Conservation (phyloP, 2,797 vertebrate species). For the Carduelis carduelis region DNA sequence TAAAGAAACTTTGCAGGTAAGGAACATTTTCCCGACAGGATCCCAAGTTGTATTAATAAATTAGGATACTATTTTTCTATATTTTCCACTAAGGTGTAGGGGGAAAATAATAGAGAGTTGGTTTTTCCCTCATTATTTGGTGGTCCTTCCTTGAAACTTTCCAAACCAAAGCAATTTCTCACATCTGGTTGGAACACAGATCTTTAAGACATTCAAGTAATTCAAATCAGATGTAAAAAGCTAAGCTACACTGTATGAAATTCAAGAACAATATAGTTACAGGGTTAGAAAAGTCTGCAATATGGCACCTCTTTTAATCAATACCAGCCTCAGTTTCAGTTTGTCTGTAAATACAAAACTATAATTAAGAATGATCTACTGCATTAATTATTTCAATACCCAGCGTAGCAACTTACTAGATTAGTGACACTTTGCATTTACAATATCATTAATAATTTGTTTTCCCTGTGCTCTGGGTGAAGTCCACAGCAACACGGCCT, state of each 20-base stretch:
- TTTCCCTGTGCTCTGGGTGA: background rate
- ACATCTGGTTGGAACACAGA: constrained; percentile 47
- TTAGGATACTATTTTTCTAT: background rate
- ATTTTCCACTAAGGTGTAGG: background rate
- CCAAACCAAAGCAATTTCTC: constrained; percentile 56
- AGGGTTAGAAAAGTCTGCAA: constrained; percentile 47
- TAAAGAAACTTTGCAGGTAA: background rate
- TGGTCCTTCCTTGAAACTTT: constrained; percentile 48
- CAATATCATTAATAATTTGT: background rate
- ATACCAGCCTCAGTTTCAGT: constrained; percentile 35
- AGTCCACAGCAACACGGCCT: background rate
- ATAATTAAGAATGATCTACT: constrained; percentile 40
- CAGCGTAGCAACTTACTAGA: background rate
- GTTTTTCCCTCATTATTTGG: constrained; percentile 31
- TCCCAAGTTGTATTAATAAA: background rate
- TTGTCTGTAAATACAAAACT: constrained; percentile 25
- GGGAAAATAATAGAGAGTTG: background rate
- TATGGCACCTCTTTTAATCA: constrained; percentile 59
- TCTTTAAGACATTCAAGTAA: constrained; percentile 60
- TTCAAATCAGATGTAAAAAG: constrained; percentile 65
- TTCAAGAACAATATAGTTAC: constrained; percentile 57
- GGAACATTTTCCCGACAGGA: background rate
- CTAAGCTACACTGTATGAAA: constrained; percentile 49
- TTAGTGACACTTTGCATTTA: constrained; percentile 11
- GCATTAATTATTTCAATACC: constrained; percentile 27